Conservation (phyloP, 2,888 invertebrate genomes). For the Plagiodera versicolora region DNA sequence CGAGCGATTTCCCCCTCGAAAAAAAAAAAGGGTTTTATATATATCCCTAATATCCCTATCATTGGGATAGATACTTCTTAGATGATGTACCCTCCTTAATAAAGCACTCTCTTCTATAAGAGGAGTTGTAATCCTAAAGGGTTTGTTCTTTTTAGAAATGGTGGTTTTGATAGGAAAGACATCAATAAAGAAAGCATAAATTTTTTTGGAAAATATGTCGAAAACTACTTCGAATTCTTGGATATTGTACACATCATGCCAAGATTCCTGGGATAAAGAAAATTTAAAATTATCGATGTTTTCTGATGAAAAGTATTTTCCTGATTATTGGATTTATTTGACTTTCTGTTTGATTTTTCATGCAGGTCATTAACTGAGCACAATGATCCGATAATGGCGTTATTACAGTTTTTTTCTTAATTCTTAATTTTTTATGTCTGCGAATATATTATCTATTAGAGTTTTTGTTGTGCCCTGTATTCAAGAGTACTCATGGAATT, state of each 20-base stretch:
- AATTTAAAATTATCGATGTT: constrained; percentile 1
- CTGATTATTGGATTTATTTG: neutral
- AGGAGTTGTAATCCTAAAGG: neutral
- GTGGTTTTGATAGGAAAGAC: neutral
- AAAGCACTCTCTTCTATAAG: neutral
- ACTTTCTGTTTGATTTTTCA: constrained; percentile 1
- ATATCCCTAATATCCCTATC: neutral
- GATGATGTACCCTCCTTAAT: neutral
- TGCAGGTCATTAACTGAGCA: constrained; percentile 1
- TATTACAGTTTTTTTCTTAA: constrained; percentile 2
- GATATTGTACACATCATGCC: neutral
- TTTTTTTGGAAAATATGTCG: constrained; percentile 1
- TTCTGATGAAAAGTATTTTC: neutral
- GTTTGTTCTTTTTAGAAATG: constrained; percentile 1
- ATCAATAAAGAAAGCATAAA: neutral
- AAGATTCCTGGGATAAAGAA: neutral
- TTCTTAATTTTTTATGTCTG: neutral
- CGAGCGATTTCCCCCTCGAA: neutral
- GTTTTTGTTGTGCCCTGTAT: constrained; percentile 6
- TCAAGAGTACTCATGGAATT: constrained; percentile 3
- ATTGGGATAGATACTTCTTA: neutral
- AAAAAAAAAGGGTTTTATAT: constrained; percentile 2
- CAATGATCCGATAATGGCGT: neutral
- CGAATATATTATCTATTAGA: constrained; percentile 2
- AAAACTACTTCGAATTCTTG: neutral